Conservation (phyloP, 2,888 invertebrate species). For the Spicauda simplicius region DNA sequence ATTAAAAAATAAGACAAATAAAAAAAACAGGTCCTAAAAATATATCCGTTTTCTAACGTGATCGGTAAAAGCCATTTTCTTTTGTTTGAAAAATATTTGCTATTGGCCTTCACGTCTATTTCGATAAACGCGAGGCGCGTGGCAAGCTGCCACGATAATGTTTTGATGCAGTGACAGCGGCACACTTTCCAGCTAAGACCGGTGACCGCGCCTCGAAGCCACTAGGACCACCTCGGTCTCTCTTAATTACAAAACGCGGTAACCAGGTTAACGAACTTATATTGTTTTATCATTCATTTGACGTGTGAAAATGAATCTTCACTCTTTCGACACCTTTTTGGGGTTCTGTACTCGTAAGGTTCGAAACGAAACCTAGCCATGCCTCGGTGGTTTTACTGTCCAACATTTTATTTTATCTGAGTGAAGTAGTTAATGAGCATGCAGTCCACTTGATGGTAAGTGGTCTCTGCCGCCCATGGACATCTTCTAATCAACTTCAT, state of each 20-base stretch:
- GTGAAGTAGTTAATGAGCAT: too few relatives aligned
- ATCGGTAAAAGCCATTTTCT: background rate
- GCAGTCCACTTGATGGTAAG: too few relatives aligned
- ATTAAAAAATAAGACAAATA: too few relatives aligned
- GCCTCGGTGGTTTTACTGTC: too few relatives aligned
- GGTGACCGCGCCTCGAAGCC: constrained; percentile 36
- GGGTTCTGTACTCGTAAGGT: too few relatives aligned
- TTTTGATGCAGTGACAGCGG: constrained; percentile 63
- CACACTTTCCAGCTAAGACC: constrained; percentile 63
- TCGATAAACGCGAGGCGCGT: constrained; percentile 55
- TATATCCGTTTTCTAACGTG: background rate
- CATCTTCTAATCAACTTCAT: too few relatives aligned
- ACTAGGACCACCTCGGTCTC: constrained; percentile 51
- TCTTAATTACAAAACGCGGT: constrained; percentile 74
- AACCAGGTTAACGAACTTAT: constrained; percentile 83
- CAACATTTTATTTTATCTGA: too few relatives aligned
- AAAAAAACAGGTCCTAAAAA: too few relatives aligned
- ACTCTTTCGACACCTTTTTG: constrained; percentile 65
- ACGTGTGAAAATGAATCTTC: constrained; percentile 72
- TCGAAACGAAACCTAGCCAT: too few relatives aligned
- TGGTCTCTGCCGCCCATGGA: too few relatives aligned
- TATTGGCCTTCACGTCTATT: constrained; percentile 79
- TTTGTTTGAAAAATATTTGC: constrained; percentile 52
- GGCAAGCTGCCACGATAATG: constrained; percentile 76
- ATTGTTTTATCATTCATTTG: constrained; percentile 56